Conservation (phyloP, 1,140 invertebrate genomes). For the Hyles vespertilio region DNA sequence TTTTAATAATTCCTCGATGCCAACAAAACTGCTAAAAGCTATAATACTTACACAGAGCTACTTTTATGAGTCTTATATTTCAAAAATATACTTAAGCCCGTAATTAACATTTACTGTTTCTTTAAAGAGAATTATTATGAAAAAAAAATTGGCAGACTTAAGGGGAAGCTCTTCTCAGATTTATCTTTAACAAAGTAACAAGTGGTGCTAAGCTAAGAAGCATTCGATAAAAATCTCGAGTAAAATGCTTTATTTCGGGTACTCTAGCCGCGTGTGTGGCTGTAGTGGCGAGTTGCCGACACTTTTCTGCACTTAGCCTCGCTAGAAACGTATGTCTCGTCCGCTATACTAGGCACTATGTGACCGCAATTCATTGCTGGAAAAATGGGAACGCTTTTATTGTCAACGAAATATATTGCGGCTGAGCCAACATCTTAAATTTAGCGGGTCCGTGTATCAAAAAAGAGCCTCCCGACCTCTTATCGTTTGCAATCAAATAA, state of each 20-base stretch:
- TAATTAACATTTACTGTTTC: no score
- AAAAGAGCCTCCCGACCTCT: conserved; percentile 35
- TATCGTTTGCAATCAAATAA: conserved; percentile 52
- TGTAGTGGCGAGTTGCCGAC: conserved; percentile 22
- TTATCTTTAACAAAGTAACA: no score
- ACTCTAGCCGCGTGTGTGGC: conserved; percentile 31
- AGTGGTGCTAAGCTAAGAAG: no score
- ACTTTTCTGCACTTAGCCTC: conserved; percentile 50
- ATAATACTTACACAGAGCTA: no score
- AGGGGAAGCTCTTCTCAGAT: no score
- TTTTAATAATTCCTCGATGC: conserved; percentile 3
- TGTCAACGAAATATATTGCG: conserved; percentile 51
- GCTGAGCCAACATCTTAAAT: conserved; percentile 20
- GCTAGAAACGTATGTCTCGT: conserved; percentile 19
- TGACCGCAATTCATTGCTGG: conserved; percentile 44
- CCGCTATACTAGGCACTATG: conserved; percentile 20
- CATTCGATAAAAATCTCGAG: conserved; percentile 34
- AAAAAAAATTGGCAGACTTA: no score
- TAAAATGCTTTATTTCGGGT: conserved; percentile 33
- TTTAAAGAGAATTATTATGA: no score
- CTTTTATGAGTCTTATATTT: no score
- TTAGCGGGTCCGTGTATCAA: conserved; percentile 18
- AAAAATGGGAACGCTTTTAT: conserved; percentile 45
- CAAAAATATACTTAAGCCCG: no score
- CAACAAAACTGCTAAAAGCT: not conserved